Evolutionary conservation across 2,113 vertebrate species (phyloP).

Genomic region (Plecotus auritus): DNA sequence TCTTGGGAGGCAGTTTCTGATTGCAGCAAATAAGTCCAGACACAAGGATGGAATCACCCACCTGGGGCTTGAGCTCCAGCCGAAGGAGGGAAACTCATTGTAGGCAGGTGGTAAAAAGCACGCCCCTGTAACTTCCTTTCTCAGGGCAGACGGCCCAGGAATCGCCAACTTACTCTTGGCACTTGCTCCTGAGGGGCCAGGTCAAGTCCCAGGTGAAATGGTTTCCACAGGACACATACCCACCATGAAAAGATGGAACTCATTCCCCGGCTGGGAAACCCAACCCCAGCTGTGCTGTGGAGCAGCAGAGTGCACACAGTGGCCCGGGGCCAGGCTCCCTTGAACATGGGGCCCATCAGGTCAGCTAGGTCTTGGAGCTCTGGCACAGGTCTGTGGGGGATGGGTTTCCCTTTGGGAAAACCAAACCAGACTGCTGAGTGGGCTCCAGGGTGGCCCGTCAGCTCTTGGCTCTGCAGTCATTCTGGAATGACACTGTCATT

Average conservation of each 20-base stretch:
- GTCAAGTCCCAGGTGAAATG: neutral
- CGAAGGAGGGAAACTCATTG: neutral
- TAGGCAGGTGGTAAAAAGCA: neutral
- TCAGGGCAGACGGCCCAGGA: neutral
- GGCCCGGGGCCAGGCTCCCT: accelerated
- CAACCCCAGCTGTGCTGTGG: neutral
- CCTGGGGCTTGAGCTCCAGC: neutral
- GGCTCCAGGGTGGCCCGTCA: neutral
- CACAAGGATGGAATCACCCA: neutral
- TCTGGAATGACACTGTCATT: neutral
- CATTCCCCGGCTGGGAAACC: neutral
- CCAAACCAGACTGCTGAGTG: neutral
- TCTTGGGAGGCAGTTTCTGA: neutral
- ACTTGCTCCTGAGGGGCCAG: neutral
- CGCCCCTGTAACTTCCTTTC: neutral
- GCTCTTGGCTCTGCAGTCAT: neutral
- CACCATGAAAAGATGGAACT: neutral
- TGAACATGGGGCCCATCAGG: accelerated
- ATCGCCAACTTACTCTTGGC: neutral
- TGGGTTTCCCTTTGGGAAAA: neutral
- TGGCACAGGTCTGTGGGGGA: neutral
- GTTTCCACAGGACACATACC: neutral
- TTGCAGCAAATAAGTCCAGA: neutral
- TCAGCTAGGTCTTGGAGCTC: neutral
- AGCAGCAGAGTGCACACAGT: neutral